Evolutionary conservation across 2,888 invertebrate species (phyloP), one percentile per base, ranked within the genome.

Genomic region (Rutpela maculata): DNA sequence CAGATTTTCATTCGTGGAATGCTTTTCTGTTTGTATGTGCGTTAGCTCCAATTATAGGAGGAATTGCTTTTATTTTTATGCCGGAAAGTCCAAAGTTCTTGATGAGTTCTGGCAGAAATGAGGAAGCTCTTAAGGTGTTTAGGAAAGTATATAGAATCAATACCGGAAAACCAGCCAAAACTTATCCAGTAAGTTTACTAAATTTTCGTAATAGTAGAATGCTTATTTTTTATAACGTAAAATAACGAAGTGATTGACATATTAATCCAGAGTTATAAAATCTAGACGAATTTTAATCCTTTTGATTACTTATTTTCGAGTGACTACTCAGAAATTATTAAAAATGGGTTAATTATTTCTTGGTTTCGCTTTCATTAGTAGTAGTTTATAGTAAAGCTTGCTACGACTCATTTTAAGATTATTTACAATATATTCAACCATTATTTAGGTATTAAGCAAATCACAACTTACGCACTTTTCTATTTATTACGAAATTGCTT

Each of bases 41-140:
- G 0, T 76, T 95, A 76, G 94, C 95, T 9, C 93, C 94, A 26
- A 86, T 96, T 0, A 81, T 94, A 0, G 92, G 95, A 9, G 94
- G 93, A 0, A 79, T 93, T 55, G 90, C 91, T 0, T 90, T 93
- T 69, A 89, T 92, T 77, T 91, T 92, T 77, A 90, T 94, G 77
- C 95, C 95, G 0, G 96, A 96, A 88, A 95, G 95, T 86, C 95
- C 96, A 5, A 95, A 95, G 88, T 96, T 94, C 88, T 90, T 95
- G 5, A 93, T 95, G 92, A 92, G 93, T 0, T 91, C 93, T 65
- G 94, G 94, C 0, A 90, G 92, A 59, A 93, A 93, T 78, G 91
- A 92, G 9, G 93, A 94, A 83, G 95, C 95, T 0, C 85, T 95
- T 81, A 85, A 89, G 1, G 91, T 95, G 2, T 93, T 95, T 81